phyloP scores from a whole-genome alignment of 2,888 invertebrate genomes.

The Hypena proboscidalis region DNA sequence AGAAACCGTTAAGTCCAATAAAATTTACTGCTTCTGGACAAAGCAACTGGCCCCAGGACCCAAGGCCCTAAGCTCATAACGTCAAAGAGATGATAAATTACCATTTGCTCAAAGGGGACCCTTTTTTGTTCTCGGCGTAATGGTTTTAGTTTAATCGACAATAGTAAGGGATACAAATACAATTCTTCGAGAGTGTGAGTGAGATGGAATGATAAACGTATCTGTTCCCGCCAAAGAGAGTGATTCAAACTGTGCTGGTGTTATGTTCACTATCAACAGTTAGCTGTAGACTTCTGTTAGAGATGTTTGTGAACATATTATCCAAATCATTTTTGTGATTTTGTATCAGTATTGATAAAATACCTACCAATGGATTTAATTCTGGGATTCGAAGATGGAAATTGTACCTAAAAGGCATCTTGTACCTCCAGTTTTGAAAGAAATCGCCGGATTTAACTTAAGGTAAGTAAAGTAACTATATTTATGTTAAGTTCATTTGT shows the following conservation, averaged over 20 bases:
- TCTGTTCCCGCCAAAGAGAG: slow-evolving; percentile 78
- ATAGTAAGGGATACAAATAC: slow-evolving; percentile 49
- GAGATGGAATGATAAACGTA: slow-evolving; percentile 57
- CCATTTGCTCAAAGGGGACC: slow-evolving; percentile 84
- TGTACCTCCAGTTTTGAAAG: background rate
- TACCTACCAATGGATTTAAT: background rate
- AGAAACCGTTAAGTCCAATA: slow-evolving; percentile 72
- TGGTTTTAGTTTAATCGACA: slow-evolving; percentile 82
- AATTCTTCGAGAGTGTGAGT: slow-evolving; percentile 39
- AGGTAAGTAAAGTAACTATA: too few species aligned
- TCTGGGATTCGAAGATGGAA: background rate
- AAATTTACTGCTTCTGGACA: slow-evolving; percentile 75
- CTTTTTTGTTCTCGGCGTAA: slow-evolving; percentile 84
- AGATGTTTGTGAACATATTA: slow-evolving; percentile 48
- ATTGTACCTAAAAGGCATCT: background rate
- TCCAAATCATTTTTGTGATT: slow-evolving; percentile 13
- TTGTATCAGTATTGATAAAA: background rate
- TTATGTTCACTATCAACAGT: slow-evolving; percentile 79
- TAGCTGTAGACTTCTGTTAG: slow-evolving; percentile 63
- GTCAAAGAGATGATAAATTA: slow-evolving; percentile 84
- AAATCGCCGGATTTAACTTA: too few species aligned
- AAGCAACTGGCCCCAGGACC: slow-evolving; percentile 63
- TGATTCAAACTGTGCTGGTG: slow-evolving; percentile 72
- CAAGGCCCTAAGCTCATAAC: slow-evolving; percentile 74
- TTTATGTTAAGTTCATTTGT: too few species aligned